Percentiles rank a stretch among this genome's conserved stretches.
These are phyloP conservation scores for Drosophila pseudotalamancana DNA, from an alignment of 2,888 invertebrate genomes.

Conservation along the genomic window DNA sequence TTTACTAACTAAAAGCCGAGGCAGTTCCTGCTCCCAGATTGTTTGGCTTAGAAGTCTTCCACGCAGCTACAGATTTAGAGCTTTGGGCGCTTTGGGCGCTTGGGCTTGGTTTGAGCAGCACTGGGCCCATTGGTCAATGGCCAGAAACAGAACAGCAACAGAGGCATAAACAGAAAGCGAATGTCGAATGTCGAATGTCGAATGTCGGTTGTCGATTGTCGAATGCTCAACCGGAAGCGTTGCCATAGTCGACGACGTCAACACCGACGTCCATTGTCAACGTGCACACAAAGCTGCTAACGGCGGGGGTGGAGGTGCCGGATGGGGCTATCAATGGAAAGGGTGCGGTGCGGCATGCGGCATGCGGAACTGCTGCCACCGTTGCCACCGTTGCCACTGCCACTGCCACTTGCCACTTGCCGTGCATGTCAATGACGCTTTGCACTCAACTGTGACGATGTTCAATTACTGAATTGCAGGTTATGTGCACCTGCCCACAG, in stretches of 20 bases:
- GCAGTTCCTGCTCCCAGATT: neutral
- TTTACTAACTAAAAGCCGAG: constrained; percentile 14
- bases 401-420: too few species aligned
- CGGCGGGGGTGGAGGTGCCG: neutral
- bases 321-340: neutral
- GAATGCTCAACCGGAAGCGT: constrained; percentile 1
- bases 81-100: neutral
- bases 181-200: constrained; percentile 20
- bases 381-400: too few species aligned
- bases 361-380: constrained; percentile 35
- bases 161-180: constrained; percentile 3
- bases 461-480: constrained; percentile 10
- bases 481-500: neutral
- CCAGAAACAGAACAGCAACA: constrained; percentile 4
- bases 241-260: constrained; percentile 2
- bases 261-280: constrained; percentile 29
- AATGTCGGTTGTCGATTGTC: constrained; percentile 35
- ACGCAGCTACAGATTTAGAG: neutral
- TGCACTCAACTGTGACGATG: constrained; percentile 39
- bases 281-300: constrained; percentile 38
- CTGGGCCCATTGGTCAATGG: constrained; percentile 13
- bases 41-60: neutral
- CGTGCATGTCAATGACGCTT: constrained; percentile 58
- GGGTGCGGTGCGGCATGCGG: neutral
- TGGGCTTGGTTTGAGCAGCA: neutral